phyloP scores from a whole-genome alignment of 2,113 vertebrate genomes.

The Todiramphus saurophagus region DNA sequence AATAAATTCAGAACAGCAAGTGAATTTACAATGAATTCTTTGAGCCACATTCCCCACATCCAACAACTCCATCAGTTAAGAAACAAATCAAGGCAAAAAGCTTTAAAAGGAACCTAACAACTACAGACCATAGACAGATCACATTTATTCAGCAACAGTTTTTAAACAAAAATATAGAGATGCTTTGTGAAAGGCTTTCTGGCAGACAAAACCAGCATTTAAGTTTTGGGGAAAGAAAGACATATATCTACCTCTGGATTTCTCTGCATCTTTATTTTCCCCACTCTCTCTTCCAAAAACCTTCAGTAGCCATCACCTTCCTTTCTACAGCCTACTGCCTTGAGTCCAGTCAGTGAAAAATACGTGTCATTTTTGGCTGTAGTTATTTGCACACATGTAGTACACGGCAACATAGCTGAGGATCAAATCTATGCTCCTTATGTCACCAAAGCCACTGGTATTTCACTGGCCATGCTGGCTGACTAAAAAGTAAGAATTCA shows the following conservation, averaged over 20 bases:
- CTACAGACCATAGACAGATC: neutral
- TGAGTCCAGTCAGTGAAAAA: neutral
- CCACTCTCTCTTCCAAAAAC: neutral
- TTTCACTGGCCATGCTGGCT: neutral
- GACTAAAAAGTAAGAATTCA: neutral
- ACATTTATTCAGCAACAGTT: constrained; percentile 41
- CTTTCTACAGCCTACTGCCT: neutral
- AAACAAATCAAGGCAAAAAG: neutral
- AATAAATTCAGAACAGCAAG: neutral
- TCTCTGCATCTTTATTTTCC: constrained; percentile 7
- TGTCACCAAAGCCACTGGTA: neutral
- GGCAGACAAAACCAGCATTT: constrained; percentile 30
- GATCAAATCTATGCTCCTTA: neutral
- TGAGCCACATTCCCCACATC: neutral
- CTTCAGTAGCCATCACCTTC: neutral
- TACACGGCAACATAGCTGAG: neutral
- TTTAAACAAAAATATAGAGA: constrained; percentile 56
- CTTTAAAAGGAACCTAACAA: neutral
- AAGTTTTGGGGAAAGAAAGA: constrained; percentile 13
- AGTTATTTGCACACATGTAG: neutral
- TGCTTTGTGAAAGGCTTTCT: constrained; percentile 22
- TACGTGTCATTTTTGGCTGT: neutral
- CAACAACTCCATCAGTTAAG: neutral
- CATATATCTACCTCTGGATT: neutral
- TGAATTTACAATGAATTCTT: neutral